Base-by-base conservation (phyloP, 2,888 invertebrate genomes). In the Parthenolecanium corni region DNA sequence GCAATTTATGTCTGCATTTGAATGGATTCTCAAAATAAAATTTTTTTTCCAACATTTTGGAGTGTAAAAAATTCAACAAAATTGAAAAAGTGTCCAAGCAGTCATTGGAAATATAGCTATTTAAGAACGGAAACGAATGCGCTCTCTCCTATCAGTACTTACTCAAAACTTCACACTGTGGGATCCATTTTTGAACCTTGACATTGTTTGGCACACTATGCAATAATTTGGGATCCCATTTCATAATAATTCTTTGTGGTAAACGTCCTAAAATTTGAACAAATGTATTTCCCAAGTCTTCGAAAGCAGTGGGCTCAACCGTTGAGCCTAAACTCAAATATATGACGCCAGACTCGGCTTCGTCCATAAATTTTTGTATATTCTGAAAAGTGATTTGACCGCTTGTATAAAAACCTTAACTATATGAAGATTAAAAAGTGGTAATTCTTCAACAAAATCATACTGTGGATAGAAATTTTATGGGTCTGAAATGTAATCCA, bases 401-500 rank as follows among this genome's bases (percentile, higher is more conserved):
- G n/a, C n/a, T n/a, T n/a, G n/a, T n/a, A n/a, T n/a, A n/a, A n/a
- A n/a, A n/a, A n/a, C n/a, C n/a, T n/a, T n/a, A n/a, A n/a, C n/a
- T n/a, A n/a, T n/a, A n/a, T n/a, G n/a, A n/a, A n/a, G n/a, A n/a
- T n/a, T n/a, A n/a, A n/a, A n/a, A n/a, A n/a, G n/a, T n/a, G n/a
- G n/a, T n/a, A n/a, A n/a, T n/a, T n/a, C n/a, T n/a, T n/a, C n/a
- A n/a, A n/a, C n/a, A n/a, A n/a, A n/a, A n/a, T n/a, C n/a, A n/a
- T 36, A 66, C 66, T n/a, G 31, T 31, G 1, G 58, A 54, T 20
- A 66, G 54, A 5, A 53, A 49, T n/a, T 49, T 40, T 12, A 64
- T 62, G 18, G 64, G 42, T 1, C 49, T 49, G 5, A 66, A 42
- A 14, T 66, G 66, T n/a, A 65, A 40, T 42, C 66, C 66, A 3